Percentiles rank a stretch among this genome's conserved stretches.
Conservation (phyloP, 1,140 invertebrate species). For the Drosophila mojavensis region DNA sequence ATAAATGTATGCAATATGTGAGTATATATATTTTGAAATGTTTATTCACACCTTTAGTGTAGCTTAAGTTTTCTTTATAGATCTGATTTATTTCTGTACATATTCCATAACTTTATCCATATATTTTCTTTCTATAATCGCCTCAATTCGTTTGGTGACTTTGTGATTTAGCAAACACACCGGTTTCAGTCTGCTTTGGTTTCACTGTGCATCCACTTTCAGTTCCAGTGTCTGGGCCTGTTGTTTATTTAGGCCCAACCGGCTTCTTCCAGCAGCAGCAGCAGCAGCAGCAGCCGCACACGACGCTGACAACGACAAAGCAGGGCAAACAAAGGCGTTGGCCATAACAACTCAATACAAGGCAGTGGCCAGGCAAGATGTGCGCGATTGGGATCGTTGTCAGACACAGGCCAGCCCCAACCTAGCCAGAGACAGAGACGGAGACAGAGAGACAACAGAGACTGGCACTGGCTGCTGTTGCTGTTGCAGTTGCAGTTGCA, state of each 20-base stretch:
- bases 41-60: too few species aligned
- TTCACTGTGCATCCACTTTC: conserved; percentile 58
- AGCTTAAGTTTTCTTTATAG: too few species aligned
- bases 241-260: conserved; percentile 78
- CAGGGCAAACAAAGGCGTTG: conserved; percentile 79
- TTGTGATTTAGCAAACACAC: not conserved
- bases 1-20: too few species aligned
- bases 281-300: conserved; percentile 58
- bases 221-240: conserved; percentile 43
- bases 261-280: conserved; percentile 55
- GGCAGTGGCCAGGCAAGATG: conserved; percentile 30
- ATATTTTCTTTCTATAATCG: too few species aligned
- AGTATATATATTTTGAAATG: too few species aligned
- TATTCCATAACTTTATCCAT: too few species aligned
- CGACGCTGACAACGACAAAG: conserved; percentile 55
- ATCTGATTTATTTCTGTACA: too few species aligned
- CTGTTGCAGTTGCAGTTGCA: conserved; percentile 14
- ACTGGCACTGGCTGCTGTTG: not conserved
- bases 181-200: not conserved
- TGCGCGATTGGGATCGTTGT: conserved; percentile 47
- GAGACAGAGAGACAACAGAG: too few species aligned
- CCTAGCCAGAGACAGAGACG: not conserved
- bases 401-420: conserved; percentile 11
- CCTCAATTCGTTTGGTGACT: too few species aligned
- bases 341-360: conserved; percentile 80